Evolutionary conservation across 2,888 invertebrate genomes (phyloP), one percentile per base, ranked within the genome.

Genomic region (Amphiduros pacificus): DNA sequence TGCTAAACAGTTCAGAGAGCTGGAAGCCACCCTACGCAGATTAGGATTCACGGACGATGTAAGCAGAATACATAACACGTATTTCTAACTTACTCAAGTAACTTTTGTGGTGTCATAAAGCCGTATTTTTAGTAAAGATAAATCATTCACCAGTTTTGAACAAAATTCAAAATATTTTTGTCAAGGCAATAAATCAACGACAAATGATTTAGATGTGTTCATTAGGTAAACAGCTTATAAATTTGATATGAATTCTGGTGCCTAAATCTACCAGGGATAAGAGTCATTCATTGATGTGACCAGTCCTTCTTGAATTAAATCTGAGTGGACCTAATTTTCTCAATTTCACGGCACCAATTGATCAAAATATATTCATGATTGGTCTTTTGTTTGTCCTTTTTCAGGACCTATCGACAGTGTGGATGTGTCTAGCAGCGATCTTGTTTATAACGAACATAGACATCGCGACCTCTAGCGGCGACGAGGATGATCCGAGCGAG

Each of bases 31-130:
- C n/a, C 74, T 77, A 73, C 49, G 64, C 11, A 67, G 73, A 40
- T 71, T 76, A 5, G 76, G 75, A 17, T 76, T 77, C 64, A 70
- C 71, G 1, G 73, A 75, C 29, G 74, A 76, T 67, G 76, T 75
- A 67, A 61, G 55, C 28, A 20, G 32, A n/a, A n/a, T n/a, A n/a
- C n/a, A n/a, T n/a, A n/a, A n/a, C n/a, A n/a, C n/a, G n/a, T n/a
- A n/a, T n/a, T 9, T 36, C 36, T 36, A 36, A 36, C 9, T 36
- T 36, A 11, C 17, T 11, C 36, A 36, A 11, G 17, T 17, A 36
- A 36, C 9, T 36, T 17, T 17, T 36, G 36, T 36, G 9, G 36
- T 11, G 9, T 11, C 17, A 36, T 17, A 36, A 9, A 36, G 17
- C 9, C 36, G 11, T 36, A 11, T 36, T 36, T 36, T 17, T 17